phyloP scores from a whole-genome alignment of 2,888 invertebrate genomes.

The Platycheirus albimanus region DNA sequence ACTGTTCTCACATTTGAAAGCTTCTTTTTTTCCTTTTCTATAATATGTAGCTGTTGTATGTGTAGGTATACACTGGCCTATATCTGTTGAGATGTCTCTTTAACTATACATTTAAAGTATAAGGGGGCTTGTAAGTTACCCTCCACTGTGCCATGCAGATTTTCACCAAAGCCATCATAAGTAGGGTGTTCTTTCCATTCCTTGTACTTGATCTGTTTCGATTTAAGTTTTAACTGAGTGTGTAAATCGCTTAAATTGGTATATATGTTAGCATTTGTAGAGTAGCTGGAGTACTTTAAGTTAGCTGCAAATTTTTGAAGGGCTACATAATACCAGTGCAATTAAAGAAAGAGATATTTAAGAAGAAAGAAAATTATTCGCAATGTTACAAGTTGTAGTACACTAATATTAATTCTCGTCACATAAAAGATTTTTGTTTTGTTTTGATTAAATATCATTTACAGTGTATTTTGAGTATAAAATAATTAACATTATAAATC shows the following conservation, averaged over 20 bases:
- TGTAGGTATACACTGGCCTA: background rate
- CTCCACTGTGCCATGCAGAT: background rate
- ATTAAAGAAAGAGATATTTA: too few species aligned
- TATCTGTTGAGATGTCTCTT: background rate
- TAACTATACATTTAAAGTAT: background rate
- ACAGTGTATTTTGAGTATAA: too few species aligned
- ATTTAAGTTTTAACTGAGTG: conserved; percentile 70
- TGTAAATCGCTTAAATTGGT: conserved; percentile 49
- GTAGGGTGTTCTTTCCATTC: conserved; percentile 43
- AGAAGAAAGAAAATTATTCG: too few species aligned
- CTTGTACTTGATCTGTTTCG: conserved; percentile 64
- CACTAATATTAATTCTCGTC: too few species aligned
- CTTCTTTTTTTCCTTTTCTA: conserved; percentile 5
- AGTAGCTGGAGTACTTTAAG: background rate
- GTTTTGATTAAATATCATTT: too few species aligned
- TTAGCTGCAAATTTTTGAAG: conserved; percentile 4
- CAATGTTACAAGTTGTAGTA: too few species aligned
- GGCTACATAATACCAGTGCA: too few species aligned
- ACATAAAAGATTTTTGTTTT: too few species aligned
- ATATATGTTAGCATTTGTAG: conserved; percentile 6
- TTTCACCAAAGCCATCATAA: conserved; percentile 17
- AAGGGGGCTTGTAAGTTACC: background rate
- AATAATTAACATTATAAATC: too few species aligned
- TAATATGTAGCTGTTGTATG: conserved; percentile 2
- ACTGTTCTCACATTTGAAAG: conserved; percentile 57